A percentile compares a stretch with the other conserved stretches of the same genome.
Evolutionary conservation across 2,113 vertebrate genomes (phyloP).

Genomic region (Mus musculus): GRCm39 chrX:139294501-139295000

Average conservation of each 20-base stretch:
- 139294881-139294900: constrained; percentile 24
- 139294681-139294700: constrained; percentile 51
- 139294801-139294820: not conserved
- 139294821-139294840: constrained; percentile 4
- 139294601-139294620: constrained; percentile 95
- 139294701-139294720: constrained; percentile 45
- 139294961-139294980: constrained; percentile 24
- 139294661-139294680: constrained; percentile 43
- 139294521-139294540: constrained; percentile 97
- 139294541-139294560: constrained; percentile 99
- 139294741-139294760: constrained; percentile 37
- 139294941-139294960: not conserved
- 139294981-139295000: constrained; percentile 29
- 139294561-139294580: constrained; percentile 98
- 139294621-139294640: constrained; percentile 98
- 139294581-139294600: constrained; percentile 98
- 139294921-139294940: not conserved
- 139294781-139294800: not conserved
- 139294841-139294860: constrained; percentile 50
- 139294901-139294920: constrained; percentile 26
- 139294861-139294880: constrained; percentile 6
- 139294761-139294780: constrained; percentile 18
- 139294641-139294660: constrained; percentile 90
- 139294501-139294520: not conserved
- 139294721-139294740: constrained; percentile 26